A percentile compares a stretch with the other conserved stretches of the same genome.
These are phyloP conservation scores for Ceuthmochares aereus DNA, from an alignment of 2,113 vertebrate species.

Conservation along the genomic window DNA sequence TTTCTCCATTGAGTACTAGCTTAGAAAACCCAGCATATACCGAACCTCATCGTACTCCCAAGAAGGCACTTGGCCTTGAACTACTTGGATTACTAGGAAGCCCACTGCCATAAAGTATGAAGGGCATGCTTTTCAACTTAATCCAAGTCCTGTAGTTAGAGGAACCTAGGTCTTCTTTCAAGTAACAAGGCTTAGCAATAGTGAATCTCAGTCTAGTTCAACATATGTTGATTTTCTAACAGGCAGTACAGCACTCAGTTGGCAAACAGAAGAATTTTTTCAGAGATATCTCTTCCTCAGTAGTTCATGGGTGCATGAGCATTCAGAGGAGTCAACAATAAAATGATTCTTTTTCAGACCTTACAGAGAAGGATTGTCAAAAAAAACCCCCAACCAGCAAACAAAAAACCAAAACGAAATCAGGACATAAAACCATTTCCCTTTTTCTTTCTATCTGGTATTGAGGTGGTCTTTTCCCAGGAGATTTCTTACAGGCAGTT, in stretches of 20 bases:
- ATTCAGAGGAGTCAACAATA: background rate
- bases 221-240: background rate
- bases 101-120: background rate
- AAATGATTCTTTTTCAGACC: background rate
- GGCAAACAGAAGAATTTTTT: background rate
- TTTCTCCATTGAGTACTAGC: background rate
- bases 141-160: background rate
- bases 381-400: rapidly evolving
- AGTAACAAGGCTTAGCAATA: background rate
- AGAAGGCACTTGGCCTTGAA: background rate
- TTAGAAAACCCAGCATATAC: background rate
- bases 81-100: background rate
- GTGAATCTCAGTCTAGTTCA: background rate
- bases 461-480: background rate
- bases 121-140: background rate
- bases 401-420: background rate
- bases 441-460: background rate
- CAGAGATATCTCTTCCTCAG: background rate
- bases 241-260: background rate
- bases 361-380: background rate
- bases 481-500: background rate
- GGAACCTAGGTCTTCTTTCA: background rate
- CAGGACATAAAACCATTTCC: background rate
- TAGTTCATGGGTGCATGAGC: background rate
- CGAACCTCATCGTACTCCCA: background rate